phyloP scores from a whole-genome alignment of 2,888 invertebrate genomes.

The Scelioninae gen. 1 region DNA sequence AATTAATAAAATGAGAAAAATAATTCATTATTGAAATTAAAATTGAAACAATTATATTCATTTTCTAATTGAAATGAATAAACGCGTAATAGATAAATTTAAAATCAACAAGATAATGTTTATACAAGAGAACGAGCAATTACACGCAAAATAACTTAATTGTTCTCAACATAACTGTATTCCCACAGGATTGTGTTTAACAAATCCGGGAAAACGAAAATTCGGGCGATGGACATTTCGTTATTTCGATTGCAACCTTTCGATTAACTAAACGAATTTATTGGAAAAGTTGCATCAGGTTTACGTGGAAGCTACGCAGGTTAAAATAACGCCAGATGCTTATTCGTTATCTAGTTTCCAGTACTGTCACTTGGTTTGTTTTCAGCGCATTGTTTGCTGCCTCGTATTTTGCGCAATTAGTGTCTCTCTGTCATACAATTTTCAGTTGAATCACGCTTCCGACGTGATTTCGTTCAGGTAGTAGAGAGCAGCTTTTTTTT shows the following conservation, averaged over 20 bases:
- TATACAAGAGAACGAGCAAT: no score
- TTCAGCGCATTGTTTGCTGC: constrained; percentile 49
- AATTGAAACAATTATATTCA: no score
- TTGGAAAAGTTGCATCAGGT: constrained; percentile 40
- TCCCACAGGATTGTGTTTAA: constrained; percentile 7
- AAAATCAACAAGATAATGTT: no score
- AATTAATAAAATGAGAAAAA: no score
- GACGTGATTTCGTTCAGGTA: constrained; percentile 53
- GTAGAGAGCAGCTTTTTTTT: constrained; percentile 28
- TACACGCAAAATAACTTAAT: no score
- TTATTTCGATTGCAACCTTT: constrained; percentile 27
- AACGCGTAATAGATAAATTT: no score
- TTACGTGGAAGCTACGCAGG: constrained; percentile 15
- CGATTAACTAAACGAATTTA: constrained; percentile 37
- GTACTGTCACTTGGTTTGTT: constrained; percentile 58
- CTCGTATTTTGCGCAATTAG: constrained; percentile 59
- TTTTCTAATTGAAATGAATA: no score
- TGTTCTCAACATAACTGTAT: background rate
- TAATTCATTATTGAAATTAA: no score
- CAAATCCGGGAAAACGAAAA: constrained; percentile 11
- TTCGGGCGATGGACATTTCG: constrained; percentile 14
- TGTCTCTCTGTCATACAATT: constrained; percentile 46
- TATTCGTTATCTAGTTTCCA: constrained; percentile 58
- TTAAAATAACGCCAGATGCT: constrained; percentile 38
- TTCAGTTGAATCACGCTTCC: constrained; percentile 45